Percentiles rank a stretch among this genome's conserved stretches.
Evolutionary conservation across 2,888 invertebrate species (phyloP).

Genomic region (Ferdinandea cuprea): DNA sequence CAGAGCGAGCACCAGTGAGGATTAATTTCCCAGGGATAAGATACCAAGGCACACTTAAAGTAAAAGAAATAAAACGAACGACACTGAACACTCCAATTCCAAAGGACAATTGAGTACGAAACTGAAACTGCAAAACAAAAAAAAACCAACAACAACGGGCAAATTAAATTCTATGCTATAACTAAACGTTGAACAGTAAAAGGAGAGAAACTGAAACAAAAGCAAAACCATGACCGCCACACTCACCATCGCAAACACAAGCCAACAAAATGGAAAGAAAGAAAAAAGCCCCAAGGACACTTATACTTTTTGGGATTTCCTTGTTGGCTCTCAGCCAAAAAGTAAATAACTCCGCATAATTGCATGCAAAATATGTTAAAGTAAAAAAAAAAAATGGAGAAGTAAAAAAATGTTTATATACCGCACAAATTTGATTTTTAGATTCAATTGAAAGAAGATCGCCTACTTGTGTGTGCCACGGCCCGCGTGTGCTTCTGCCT

Average conservation of each 20-base stretch:
- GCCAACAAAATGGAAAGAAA: background rate
- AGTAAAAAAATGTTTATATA: constrained; percentile 8
- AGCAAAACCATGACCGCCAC: background rate
- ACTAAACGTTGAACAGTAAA: constrained; percentile 4
- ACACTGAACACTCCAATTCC: constrained; percentile 17
- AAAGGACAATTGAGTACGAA: constrained; percentile 14
- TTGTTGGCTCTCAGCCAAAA: constrained; percentile 41
- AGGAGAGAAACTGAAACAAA: background rate
- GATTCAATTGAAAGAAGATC: constrained; percentile 29
- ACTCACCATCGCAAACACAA: background rate
- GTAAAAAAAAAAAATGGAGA: background rate
- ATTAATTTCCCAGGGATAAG: constrained; percentile 42
- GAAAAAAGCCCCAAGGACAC: constrained; percentile 11
- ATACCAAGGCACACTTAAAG: constrained; percentile 2
- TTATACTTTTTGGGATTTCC: constrained; percentile 9
- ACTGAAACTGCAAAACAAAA: background rate
- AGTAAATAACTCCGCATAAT: constrained; percentile 60
- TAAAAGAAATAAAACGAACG: constrained; percentile 9
- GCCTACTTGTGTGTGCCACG: constrained; percentile 16
- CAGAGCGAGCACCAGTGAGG: constrained; percentile 32
- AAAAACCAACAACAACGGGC: background rate
- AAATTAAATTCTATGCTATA: constrained; percentile 34
- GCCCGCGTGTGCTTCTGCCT: too few species aligned
- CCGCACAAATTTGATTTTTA: constrained; percentile 38
- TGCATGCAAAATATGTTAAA: constrained; percentile 53